A percentile compares a stretch with the other conserved stretches of the same genome.
Evolutionary conservation across 2,888 invertebrate species (phyloP).

Genomic region (Nycteola revayana): DNA sequence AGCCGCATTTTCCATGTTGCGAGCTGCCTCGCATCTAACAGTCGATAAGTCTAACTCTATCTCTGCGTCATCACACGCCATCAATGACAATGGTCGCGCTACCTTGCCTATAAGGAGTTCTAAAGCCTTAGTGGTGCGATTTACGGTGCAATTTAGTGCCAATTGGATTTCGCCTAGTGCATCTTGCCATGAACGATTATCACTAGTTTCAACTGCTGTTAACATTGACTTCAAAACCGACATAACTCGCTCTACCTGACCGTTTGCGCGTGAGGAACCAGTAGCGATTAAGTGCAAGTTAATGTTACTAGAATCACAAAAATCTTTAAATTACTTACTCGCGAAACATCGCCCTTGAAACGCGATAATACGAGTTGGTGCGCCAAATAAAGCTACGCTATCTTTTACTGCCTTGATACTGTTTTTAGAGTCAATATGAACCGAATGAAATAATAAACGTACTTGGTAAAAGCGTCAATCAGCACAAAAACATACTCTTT

Average conservation of each 20-base stretch:
- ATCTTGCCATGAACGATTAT: background rate
- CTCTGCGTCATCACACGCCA: background rate
- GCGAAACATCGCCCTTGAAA: conserved; percentile 5
- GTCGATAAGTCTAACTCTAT: background rate
- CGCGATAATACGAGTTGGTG: conserved; percentile 1
- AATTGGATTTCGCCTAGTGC: background rate
- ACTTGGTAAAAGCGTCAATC: conserved; percentile 3
- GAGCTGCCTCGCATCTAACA: background rate
- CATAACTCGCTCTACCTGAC: conserved; percentile 24
- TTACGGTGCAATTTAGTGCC: background rate
- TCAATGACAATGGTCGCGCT: background rate
- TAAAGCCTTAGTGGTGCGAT: background rate
- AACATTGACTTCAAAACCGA: conserved; percentile 4
- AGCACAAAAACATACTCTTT: conserved; percentile 2
- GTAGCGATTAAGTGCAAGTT: conserved; percentile 23
- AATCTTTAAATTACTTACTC: conserved; percentile 15
- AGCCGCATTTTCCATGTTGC: background rate
- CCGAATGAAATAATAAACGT: background rate
- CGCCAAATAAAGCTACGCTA: conserved; percentile 1
- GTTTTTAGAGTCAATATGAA: background rate
- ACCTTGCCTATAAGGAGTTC: background rate
- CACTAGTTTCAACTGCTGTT: background rate
- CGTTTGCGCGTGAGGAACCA: conserved; percentile 20
- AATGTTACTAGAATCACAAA: conserved; percentile 16
- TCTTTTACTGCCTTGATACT: background rate